Conservation (phyloP, 2,888 invertebrate species). For the Leucoma salicis region DNA sequence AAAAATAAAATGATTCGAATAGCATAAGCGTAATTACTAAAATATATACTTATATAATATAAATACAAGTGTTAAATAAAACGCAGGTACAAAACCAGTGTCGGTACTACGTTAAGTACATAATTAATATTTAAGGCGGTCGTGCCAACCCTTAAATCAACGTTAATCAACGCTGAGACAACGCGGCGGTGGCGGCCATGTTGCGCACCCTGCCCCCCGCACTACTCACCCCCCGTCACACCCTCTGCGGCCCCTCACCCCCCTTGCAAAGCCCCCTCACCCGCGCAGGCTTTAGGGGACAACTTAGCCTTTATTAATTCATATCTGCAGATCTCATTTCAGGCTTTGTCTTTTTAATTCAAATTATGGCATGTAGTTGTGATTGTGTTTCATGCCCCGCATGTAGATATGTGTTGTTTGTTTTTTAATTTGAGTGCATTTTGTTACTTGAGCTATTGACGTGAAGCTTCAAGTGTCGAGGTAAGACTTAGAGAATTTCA, state of each 20-base stretch:
- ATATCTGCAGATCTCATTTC: constrained; percentile 51
- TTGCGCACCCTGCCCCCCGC: constrained; percentile 49
- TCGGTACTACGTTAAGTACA: constrained; percentile 58
- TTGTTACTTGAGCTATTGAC: no score
- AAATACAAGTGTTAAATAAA: constrained; percentile 25
- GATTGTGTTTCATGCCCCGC: no score
- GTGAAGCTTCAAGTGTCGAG: no score
- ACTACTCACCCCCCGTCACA: constrained; percentile 15
- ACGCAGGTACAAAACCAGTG: constrained; percentile 44
- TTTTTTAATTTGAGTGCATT: no score
- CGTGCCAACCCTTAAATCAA: constrained; percentile 65
- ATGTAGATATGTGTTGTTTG: no score
- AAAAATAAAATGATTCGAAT: no score
- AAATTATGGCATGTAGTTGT: constrained; percentile 40
- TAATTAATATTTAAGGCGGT: constrained; percentile 76
- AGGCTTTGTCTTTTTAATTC: constrained; percentile 46
- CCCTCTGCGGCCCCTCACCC: constrained; percentile 23
- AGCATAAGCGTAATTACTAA: no score
- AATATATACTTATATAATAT: constrained; percentile 15
- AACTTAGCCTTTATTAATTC: constrained; percentile 60
- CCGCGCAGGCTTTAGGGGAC: constrained; percentile 53
- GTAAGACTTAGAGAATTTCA: no score
- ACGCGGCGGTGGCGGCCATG: constrained; percentile 67
- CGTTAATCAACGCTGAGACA: constrained; percentile 78
- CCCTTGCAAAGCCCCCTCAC: constrained; percentile 34